A percentile compares a stretch with the other conserved stretches of the same genome.
phyloP scores from a whole-genome alignment of 1,140 invertebrate genomes.

The Drosophila nigromelanica region DNA sequence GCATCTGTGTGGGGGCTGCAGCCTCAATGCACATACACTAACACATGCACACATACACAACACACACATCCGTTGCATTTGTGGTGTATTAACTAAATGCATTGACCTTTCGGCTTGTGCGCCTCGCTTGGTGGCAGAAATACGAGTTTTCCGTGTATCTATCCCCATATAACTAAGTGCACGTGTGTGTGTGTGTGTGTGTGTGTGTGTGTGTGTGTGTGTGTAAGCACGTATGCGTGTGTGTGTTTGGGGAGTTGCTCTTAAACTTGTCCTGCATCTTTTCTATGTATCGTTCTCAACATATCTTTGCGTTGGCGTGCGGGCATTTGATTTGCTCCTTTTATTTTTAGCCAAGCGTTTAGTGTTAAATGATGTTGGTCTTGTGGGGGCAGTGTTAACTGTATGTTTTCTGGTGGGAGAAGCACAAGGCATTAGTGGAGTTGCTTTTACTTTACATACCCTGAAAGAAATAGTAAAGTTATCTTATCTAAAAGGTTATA shows the following conservation, averaged over 20 bases:
- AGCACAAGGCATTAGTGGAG: not conserved
- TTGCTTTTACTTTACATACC: not conserved
- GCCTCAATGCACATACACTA: constrained; percentile 44
- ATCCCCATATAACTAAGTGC: constrained; percentile 63
- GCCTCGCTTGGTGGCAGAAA: constrained; percentile 70
- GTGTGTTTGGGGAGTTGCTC: constrained; percentile 65
- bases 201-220: constrained; percentile 1
- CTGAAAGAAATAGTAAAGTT: not conserved
- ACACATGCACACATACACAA: constrained; percentile 37
- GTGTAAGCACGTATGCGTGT: constrained; percentile 15
- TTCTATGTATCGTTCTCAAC: constrained; percentile 64
- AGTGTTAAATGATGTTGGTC: constrained; percentile 24
- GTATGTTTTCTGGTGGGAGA: too few relatives aligned
- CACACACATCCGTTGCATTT: constrained; percentile 22
- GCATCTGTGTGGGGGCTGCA: constrained; percentile 68
- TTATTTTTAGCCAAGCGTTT: constrained; percentile 68
- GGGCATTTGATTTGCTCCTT: constrained; percentile 76
- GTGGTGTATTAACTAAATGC: constrained; percentile 76
- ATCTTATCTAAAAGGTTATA: constrained; percentile 5
- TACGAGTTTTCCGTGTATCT: constrained; percentile 79
- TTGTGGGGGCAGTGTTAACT: constrained; percentile 36
- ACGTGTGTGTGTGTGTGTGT: constrained; percentile 40
- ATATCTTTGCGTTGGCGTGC: constrained; percentile 56
- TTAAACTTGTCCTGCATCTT: constrained; percentile 80
- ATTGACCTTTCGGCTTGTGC: constrained; percentile 72